A percentile compares a stretch with the other conserved stretches of the same genome.
phyloP scores from a whole-genome alignment of 2,888 invertebrate genomes.

The Mesorhabditis sp. region DNA sequence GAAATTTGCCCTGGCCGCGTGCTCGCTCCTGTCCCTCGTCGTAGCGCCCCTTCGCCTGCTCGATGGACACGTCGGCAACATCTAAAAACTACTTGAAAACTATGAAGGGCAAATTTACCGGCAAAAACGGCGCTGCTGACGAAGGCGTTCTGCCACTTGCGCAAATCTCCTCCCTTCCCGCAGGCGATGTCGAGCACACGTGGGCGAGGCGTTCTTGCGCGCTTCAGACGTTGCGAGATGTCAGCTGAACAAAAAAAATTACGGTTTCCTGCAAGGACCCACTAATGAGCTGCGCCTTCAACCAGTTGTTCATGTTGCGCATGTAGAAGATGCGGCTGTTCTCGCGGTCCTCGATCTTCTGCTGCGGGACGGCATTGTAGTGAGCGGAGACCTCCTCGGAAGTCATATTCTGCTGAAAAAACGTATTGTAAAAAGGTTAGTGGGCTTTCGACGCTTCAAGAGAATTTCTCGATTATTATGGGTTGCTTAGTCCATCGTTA shows the following conservation, averaged over 20 bases:
- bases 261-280: conserved; percentile 59
- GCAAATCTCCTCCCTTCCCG: conserved; percentile 95
- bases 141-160: conserved; percentile 72
- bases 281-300: conserved; percentile 90
- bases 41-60: conserved; percentile 83
- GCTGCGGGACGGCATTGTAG: conserved; percentile 84
- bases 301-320: conserved; percentile 98
- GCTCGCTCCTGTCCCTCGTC: conserved; percentile 67
- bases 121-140: conserved; percentile 48
- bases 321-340: conserved; percentile 87
- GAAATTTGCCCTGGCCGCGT: conserved; percentile 64
- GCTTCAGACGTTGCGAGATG: conserved; percentile 19
- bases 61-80: conserved; percentile 85
- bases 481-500: too few relatives aligned
- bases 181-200: conserved; percentile 87
- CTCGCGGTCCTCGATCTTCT: conserved; percentile 75
- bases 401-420: too few relatives aligned
- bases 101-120: conserved; percentile 28
- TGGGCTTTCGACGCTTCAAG: too few relatives aligned
- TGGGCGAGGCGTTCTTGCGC: conserved; percentile 17
- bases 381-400: conserved; percentile 74
- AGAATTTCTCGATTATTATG: too few relatives aligned
- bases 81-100: conserved; percentile 62
- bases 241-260: conserved; percentile 29
- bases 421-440: too few relatives aligned